Evolutionary conservation across 2,797 vertebrate species (phyloP).

Genomic region (Lepilemur septentrionalis): DNA sequence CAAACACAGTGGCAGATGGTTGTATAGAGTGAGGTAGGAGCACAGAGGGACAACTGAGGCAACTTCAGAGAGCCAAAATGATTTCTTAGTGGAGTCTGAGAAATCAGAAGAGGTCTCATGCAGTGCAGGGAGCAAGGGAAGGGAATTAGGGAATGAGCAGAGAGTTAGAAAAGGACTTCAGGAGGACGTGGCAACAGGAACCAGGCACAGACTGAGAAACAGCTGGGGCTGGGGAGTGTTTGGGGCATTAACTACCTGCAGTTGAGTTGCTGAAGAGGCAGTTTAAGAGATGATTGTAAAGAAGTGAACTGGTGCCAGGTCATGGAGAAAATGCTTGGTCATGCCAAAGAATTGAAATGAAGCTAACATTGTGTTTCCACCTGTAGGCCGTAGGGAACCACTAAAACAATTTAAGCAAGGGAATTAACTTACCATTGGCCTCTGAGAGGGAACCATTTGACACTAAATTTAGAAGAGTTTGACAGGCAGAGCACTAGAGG

Average conservation of each 20-base stretch:
- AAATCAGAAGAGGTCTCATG: neutral
- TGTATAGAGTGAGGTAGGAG: neutral
- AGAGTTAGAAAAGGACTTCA: neutral
- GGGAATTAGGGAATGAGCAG: neutral
- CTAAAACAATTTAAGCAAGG: neutral
- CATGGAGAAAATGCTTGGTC: neutral
- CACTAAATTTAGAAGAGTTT: neutral
- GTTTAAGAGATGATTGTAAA: neutral
- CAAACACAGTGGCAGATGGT: neutral
- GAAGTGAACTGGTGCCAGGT: neutral
- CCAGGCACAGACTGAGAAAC: neutral
- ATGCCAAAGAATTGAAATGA: neutral
- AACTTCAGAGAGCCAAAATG: neutral
- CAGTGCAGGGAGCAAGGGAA: neutral
- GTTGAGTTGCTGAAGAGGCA: neutral
- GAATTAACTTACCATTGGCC: neutral
- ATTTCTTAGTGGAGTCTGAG: neutral
- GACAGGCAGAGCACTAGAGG: neutral
- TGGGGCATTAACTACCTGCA: neutral
- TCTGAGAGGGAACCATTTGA: neutral
- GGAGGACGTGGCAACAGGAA: neutral
- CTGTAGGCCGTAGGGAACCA: neutral
- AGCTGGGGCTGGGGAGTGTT: fast-evolving
- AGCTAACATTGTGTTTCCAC: neutral
- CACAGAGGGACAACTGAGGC: neutral